Percentiles rank a stretch among this genome's conserved stretches.
Evolutionary conservation across 1,140 invertebrate species (phyloP).

Genomic region (Harpegnathos saltator): DNA sequence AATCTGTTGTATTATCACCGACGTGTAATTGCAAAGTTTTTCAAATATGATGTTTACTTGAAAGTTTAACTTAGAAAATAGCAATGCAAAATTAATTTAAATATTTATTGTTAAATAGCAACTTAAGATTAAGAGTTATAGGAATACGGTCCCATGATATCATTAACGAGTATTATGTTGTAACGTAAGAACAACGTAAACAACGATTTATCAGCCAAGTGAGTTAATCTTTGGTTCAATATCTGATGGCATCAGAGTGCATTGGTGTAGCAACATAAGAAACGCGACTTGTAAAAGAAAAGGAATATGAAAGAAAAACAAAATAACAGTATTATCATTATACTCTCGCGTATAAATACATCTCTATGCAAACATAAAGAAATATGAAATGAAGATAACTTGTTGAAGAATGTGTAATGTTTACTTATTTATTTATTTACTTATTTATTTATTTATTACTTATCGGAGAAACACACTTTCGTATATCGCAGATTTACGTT

Average conservation of each 20-base stretch:
- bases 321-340: neutral
- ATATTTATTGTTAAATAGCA: neutral
- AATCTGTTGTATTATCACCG: neutral
- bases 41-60: neutral
- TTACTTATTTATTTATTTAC: too few relatives aligned
- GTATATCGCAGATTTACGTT: conserved; percentile 4
- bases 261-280: neutral
- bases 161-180: neutral
- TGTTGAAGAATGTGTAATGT: neutral
- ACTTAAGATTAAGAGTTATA: neutral
- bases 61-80: neutral
- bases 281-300: neutral
- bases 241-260: neutral
- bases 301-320: neutral
- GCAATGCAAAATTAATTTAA: neutral
- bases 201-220: neutral
- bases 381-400: conserved; percentile 26
- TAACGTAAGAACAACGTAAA: conserved; percentile 14
- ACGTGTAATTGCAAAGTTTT: conserved; percentile 11
- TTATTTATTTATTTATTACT: too few relatives aligned
- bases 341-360: neutral
- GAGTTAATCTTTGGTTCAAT: conserved; percentile 53
- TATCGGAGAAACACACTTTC: neutral
- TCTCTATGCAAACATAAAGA: conserved; percentile 12
- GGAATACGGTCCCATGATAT: neutral